Base-by-base conservation (phyloP, 2,797 vertebrate genomes). In the Phaenicophaeus curvirostris region DNA sequence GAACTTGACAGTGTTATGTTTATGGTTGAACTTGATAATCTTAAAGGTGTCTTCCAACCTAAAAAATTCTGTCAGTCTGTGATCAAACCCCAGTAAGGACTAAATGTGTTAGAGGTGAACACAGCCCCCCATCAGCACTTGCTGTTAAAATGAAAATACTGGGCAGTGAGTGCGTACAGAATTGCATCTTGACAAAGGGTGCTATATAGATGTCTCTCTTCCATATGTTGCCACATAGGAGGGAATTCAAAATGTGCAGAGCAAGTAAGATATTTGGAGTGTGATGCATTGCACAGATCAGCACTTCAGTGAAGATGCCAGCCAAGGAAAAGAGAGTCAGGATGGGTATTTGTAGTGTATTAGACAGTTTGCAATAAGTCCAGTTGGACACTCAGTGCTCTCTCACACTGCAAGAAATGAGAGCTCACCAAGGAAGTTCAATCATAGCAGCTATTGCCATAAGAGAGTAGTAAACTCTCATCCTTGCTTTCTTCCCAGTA, bases 391-490 rank as follows among this genome's bases (percentile, higher is more conserved):
- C 46, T 48, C n/a, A 3, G 63, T 28, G 65, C 42, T 54, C 51
- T 78, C 27, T 35, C 42, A 18, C 37, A 15, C 44, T 75, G 51
- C 51, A 69, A 71, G 85, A 71, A 48, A 77, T 31, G 27, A 66
- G 41, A 58, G 67, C 41, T 88, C 78, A 76, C 73, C 46, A 25
- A 54, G 41, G 54, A 57, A 81, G 25, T 73, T 44, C 33, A 31
- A 72, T 76, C 17, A 0, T 11, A 86, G 66, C 89, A 91, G 76
- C 41, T 79, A 88, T 24, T 84, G 73, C 50, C 84, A 33, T 28
- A 39, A 39, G 54, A 92, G 89, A 92, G 76, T 15, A 84, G 74
- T 41, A 95, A 92, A 92, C 67, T 78, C 67, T 87, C 48, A 66
- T 73, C 51, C 61, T 82, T 1, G 0, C 63, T 82, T 89, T 85